Conservation (phyloP, 2,888 invertebrate species). For the Lasius fuliginosus region DNA sequence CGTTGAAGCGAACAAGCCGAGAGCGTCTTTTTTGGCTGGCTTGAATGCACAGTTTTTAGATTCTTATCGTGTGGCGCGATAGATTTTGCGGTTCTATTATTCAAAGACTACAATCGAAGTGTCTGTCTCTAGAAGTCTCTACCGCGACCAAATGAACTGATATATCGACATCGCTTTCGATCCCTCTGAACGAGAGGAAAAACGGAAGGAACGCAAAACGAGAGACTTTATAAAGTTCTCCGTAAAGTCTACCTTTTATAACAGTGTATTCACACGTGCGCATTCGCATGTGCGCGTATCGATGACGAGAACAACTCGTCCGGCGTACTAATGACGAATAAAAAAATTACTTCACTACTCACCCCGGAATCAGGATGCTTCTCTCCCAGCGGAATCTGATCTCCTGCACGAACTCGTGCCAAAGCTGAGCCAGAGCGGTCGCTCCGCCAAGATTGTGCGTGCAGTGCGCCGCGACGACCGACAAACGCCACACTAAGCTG, state of each 20-base stretch:
- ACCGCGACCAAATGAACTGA: constrained; percentile 20
- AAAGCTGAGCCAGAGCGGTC: constrained; percentile 93
- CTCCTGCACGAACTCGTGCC: constrained; percentile 97
- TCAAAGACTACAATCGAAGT: constrained; percentile 40
- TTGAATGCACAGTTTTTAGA: constrained; percentile 13
- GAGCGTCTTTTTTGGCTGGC: constrained; percentile 7
- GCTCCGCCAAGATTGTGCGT: constrained; percentile 92
- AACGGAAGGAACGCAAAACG: neutral
- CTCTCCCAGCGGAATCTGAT: constrained; percentile 96
- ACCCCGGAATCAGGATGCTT: constrained; percentile 93
- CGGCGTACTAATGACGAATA: constrained; percentile 59
- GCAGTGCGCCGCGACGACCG: constrained; percentile 91
- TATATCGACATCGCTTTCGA: neutral
- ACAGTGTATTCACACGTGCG: constrained; percentile 38
- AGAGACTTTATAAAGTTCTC: constrained; percentile 8
- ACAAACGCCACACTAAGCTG: constrained; percentile 94
- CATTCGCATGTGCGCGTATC: constrained; percentile 19
- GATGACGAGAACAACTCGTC: constrained; percentile 14
- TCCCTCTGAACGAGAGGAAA: neutral
- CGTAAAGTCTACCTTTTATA: constrained; percentile 39
- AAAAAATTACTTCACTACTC: constrained; percentile 86
- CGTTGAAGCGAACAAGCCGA: neutral
- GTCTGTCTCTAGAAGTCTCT: constrained; percentile 1
- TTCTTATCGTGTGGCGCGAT: constrained; percentile 15
- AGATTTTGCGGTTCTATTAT: constrained; percentile 11